Evolutionary conservation across 2,888 invertebrate species (phyloP), one percentile per base, ranked within the genome.

Genomic region (Pyrocoelia pectoralis): DNA sequence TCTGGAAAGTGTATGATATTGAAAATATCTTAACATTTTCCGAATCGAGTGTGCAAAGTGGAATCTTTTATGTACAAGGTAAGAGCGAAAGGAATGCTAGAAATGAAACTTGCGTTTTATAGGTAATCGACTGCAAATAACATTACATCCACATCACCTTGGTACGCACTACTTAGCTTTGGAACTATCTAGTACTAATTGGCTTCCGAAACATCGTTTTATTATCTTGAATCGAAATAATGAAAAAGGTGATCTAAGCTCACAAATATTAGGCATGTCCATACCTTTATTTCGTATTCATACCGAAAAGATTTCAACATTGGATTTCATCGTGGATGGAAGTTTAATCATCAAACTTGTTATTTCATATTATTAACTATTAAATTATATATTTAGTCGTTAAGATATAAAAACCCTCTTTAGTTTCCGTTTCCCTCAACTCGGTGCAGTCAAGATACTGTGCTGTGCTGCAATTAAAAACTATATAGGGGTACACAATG

Each of bases 271-370:
- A 33, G 72, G 73, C 15, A 69, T 69, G 75, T 52, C 67, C 1
- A 73, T 73, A 1, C 68, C 68, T 49, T 65, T 72, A 13, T 78
- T 75, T 40, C 80, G 83, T 17, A 83, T 86, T 69, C 82, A 85
- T 1, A 82, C 83, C 61, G 81, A 82, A 61, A 83, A 83, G 2
- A 76, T 87, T 48, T 72, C 80, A 13, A 78, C 80, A 29, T 24
- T 6, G 6, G 77, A 82, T 46, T 86, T 83, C 69, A 77, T 84
- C 15, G 78, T 79, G 62, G 79, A 83, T 69, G 82, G 85, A 68
- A 77, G 80, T 57, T 73, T 86, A 52, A 75, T 86, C 66, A 78
- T 87, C 70, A 86, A 86, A 79, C 76, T 86, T 51, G 82, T 84
- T 68, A 81, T 87, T 29, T 4, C 50, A 33, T 33, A 19, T 49